Evolutionary conservation across 2,888 invertebrate genomes (phyloP).

Genomic region (Tromatobia lineatoria): DNA sequence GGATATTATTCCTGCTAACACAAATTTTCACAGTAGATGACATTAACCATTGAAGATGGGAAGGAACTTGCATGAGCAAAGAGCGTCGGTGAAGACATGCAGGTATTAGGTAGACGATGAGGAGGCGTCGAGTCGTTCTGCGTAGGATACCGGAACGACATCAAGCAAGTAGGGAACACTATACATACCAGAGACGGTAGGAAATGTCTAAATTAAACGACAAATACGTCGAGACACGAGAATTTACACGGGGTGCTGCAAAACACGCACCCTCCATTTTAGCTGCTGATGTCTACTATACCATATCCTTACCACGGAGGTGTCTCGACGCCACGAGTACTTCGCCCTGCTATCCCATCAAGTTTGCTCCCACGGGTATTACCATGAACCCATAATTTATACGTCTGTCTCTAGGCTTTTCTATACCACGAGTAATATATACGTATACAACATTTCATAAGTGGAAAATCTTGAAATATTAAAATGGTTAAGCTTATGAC

Average conservation of each 20-base stretch:
- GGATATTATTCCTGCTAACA: background rate
- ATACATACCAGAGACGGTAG: conserved; percentile 51
- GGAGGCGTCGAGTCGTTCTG: conserved; percentile 17
- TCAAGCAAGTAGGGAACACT: conserved; percentile 41
- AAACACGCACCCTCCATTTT: conserved; percentile 83
- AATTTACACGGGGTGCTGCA: conserved; percentile 81
- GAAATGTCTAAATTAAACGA: conserved; percentile 83
- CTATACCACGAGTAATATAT: conserved; percentile 56
- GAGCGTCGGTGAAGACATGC: conserved; percentile 19
- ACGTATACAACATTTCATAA: conserved; percentile 40
- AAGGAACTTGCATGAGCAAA: conserved; percentile 10
- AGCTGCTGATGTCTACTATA: conserved; percentile 68
- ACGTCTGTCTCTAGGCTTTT: conserved; percentile 74
- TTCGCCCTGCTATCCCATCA: conserved; percentile 69
- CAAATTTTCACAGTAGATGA: background rate
- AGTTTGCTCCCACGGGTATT: conserved; percentile 77
- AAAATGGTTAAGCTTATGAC: conserved; percentile 66
- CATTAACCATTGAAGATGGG: background rate
- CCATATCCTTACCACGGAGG: background rate
- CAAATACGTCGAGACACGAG: conserved; percentile 83
- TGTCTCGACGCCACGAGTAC: conserved; percentile 66
- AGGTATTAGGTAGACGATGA: conserved; percentile 45
- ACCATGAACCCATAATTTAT: conserved; percentile 84
- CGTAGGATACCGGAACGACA: conserved; percentile 4
- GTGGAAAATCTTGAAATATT: conserved; percentile 77